These are phyloP conservation scores for Lochmaea capreae DNA, from an alignment of 2,888 invertebrate species.

Conservation along the genomic window DNA sequence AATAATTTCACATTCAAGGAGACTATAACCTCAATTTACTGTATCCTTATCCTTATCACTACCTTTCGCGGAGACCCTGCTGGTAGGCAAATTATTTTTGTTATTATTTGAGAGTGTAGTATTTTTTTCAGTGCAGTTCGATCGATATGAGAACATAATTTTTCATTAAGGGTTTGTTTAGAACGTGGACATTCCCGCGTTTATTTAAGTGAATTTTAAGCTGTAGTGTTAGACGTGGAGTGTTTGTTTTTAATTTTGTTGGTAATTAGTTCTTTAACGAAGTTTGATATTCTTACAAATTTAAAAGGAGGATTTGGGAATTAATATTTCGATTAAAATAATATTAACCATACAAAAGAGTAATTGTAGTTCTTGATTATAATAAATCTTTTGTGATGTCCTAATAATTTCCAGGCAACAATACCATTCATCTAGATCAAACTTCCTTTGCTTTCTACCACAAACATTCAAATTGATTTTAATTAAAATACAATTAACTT, in stretches of 20 bases:
- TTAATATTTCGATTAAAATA: no score
- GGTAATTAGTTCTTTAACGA: no score
- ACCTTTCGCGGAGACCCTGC: constrained; percentile 35
- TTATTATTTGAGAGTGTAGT: constrained; percentile 9
- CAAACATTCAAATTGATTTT: background rate
- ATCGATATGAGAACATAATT: background rate
- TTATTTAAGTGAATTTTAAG: background rate
- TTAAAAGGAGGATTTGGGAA: no score
- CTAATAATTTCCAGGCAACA: background rate
- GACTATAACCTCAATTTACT: constrained; percentile 38
- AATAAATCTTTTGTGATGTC: no score
- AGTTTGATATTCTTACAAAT: no score
- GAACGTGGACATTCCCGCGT: no score
- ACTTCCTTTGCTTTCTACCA: background rate
- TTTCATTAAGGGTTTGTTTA: background rate
- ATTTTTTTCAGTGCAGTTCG: background rate
- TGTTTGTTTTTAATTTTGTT: no score
- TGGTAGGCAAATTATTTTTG: constrained; percentile 32
- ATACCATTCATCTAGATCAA: background rate
- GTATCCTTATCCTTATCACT: constrained; percentile 37
- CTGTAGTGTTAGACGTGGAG: background rate
- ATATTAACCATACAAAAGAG: no score
- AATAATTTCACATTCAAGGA: constrained; percentile 24
- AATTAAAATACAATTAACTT: constrained; percentile 2
- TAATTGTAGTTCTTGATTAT: no score